Evolutionary conservation across 2,888 invertebrate species (phyloP).

Genomic region (Clanis bilineata): DNA sequence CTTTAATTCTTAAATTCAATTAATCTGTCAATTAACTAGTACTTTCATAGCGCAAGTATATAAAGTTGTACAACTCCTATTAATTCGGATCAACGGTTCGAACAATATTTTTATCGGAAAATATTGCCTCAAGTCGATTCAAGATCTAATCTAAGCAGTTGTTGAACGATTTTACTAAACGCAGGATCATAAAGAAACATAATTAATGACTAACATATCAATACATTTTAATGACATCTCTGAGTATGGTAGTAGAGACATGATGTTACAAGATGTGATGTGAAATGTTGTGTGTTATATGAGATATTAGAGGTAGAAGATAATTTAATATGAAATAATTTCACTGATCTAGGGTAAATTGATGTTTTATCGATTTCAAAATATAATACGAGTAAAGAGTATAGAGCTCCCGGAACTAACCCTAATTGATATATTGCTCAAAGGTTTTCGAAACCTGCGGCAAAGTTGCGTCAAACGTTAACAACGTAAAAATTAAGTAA

Average conservation of each 20-base stretch:
- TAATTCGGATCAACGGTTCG: not conserved
- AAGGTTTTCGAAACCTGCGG: not conserved
- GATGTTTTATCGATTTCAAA: no score
- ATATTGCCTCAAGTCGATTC: not conserved
- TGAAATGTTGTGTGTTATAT: no score
- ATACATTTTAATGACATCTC: no score
- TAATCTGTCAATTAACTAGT: constrained; percentile 2
- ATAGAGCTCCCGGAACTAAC: not conserved
- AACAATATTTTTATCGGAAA: not conserved
- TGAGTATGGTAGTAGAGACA: no score
- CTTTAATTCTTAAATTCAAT: not conserved
- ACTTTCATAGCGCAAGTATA: not conserved
- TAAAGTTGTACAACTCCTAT: constrained; percentile 3
- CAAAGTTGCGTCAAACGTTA: not conserved
- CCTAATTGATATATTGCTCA: not conserved
- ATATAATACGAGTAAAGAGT: no score
- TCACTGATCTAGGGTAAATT: no score
- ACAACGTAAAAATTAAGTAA: constrained; percentile 13
- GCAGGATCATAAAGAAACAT: not conserved
- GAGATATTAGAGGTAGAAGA: no score
- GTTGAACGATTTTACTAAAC: not conserved
- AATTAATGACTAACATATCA: no score
- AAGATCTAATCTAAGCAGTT: not conserved
- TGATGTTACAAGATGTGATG: no score
- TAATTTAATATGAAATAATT: no score